A percentile compares a stretch with the other conserved stretches of the same genome.
phyloP scores from a whole-genome alignment of 2,888 invertebrate species.

The Drosophila barbarae region DNA sequence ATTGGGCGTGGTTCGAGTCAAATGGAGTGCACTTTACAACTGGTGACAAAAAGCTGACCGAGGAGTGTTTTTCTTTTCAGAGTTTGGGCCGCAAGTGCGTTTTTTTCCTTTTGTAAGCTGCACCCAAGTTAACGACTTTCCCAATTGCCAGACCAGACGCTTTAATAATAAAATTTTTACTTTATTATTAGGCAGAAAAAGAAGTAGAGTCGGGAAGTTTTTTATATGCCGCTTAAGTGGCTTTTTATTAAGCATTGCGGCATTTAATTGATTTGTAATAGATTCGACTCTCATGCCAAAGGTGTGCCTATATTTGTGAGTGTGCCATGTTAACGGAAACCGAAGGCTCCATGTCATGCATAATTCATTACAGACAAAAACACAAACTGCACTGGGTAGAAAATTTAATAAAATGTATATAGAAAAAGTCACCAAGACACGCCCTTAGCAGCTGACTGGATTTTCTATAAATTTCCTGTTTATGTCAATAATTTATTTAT shows the following conservation, averaged over 20 bases:
- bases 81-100: conserved; percentile 30
- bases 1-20: conserved; percentile 50
- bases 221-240: conserved; percentile 61
- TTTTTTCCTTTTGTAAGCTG: conserved; percentile 40
- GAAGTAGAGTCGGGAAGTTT: conserved; percentile 30
- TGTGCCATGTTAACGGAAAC: conserved; percentile 69
- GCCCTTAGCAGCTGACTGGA: conserved; percentile 44
- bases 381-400: conserved; percentile 50
- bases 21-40: conserved; percentile 50
- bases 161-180: conserved; percentile 49
- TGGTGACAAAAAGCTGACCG: conserved; percentile 56
- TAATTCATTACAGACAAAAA: conserved; percentile 56
- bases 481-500: conserved; percentile 14
- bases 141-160: conserved; percentile 47
- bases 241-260: conserved; percentile 67
- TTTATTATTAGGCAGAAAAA: conserved; percentile 61
- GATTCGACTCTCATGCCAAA: conserved; percentile 35
- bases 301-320: conserved; percentile 30
- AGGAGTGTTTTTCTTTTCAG: conserved; percentile 37
- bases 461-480: conserved; percentile 19
- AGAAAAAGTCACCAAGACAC: conserved; percentile 39
- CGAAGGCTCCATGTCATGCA: conserved; percentile 62
- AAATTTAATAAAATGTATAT: conserved; percentile 13
- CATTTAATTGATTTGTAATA: conserved; percentile 74
- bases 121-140: conserved; percentile 65